Base-by-base conservation (phyloP, 2,797 vertebrate genomes). In the Mustela erminea region DNA sequence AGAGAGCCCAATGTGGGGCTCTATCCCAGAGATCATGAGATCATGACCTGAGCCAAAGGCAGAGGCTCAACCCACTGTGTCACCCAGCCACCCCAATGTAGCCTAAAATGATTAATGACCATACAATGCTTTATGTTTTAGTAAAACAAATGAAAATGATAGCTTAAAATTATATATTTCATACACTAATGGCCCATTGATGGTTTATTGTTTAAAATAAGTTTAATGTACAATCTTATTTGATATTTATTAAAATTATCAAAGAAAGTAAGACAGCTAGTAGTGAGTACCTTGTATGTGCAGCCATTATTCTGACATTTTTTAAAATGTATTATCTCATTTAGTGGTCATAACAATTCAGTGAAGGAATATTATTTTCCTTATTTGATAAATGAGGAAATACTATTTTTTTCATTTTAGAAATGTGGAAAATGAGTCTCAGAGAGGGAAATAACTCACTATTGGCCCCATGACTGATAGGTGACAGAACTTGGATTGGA, bases 91-190 rank as follows among this genome's bases (percentile, higher is more conserved):
- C 49, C 49, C 49, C 1, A 1, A 46, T 94, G 1, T 4, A 95
- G 29, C 6, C 46, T 82, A 78, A 82, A 92, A 92, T 66, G 14
- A 56, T 21, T 68, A 91, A 85, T 58, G 43, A 4, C 27, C 15
- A 54, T 1, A 56, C 7, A 82, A 27, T 7, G 32, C 43, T 72
- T 85, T 93, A 95, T 32, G 78, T 98, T 97, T 93, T 97, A 92
- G 78, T 81, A 93, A 82, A 97, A 96, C 74, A 97, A 93, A 60
- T 62, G 35, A 4, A 94, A 74, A 94, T 25, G 81, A 56, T 49
- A 94, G 6, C 49, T 96, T 98, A 92, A 97, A 95, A n/a, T 90
- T 93, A 92, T 94, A 11, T 46, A 43, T 72, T 95, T 90, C 56
- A 97, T 95, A 97, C 2, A 75, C 17, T 75, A 46, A 32, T 18